phyloP scores from a whole-genome alignment of 1,140 invertebrate genomes.

The Sycophaga agraensis region DNA sequence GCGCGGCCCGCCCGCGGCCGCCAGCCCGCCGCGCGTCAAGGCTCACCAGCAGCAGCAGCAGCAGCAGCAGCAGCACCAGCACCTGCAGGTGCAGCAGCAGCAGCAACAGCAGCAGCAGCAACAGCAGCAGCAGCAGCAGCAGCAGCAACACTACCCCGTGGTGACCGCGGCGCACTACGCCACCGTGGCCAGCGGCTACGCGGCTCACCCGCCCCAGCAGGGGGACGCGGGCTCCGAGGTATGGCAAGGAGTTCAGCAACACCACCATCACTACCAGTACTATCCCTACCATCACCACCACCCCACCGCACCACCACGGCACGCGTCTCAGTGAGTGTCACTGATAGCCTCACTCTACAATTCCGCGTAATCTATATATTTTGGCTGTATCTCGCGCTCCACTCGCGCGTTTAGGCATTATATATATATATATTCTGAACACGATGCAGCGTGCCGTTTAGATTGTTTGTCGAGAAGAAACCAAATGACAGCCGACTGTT shows the following conservation, averaged over 20 bases:
- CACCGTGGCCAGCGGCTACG: constrained; percentile 39
- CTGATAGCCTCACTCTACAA: constrained; percentile 34
- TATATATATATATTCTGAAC: too few species aligned
- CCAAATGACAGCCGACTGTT: too few species aligned
- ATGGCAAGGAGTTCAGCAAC: constrained; percentile 65
- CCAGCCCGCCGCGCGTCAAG: constrained; percentile 48
- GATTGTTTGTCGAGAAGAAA: too few species aligned
- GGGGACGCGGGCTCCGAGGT: constrained; percentile 60
- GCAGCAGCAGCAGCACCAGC: constrained; percentile 33
- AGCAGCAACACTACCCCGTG: constrained; percentile 42
- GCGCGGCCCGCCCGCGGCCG: constrained; percentile 42
- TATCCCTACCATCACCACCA: constrained; percentile 66
- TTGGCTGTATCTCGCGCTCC: too few species aligned
- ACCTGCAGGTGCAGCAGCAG: constrained; percentile 35
- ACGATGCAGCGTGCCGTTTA: too few species aligned
- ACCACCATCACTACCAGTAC: constrained; percentile 67
- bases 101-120: constrained; percentile 40
- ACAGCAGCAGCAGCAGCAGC: constrained; percentile 34
- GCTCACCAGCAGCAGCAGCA: constrained; percentile 41
- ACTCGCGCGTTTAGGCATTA: too few species aligned
- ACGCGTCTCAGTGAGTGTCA: constrained; percentile 65
- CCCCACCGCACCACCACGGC: constrained; percentile 63
- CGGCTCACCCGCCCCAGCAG: constrained; percentile 35
- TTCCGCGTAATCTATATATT: too few species aligned
- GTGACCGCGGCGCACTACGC: constrained; percentile 49